These are phyloP conservation scores for Phortica variegata DNA, from an alignment of 1,140 invertebrate species.

Conservation along the genomic window DNA sequence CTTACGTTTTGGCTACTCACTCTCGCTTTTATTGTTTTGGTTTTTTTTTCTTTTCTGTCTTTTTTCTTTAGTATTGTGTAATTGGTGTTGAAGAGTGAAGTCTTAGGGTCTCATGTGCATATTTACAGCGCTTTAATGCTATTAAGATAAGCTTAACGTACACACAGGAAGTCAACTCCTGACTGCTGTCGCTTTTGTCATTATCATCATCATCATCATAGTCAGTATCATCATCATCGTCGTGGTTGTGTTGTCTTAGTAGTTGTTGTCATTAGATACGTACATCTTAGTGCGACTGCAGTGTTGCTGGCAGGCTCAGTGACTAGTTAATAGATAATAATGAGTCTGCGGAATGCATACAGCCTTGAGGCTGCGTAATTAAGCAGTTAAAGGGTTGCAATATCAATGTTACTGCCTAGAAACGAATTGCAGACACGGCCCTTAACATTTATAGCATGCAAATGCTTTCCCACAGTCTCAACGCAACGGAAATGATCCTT, in stretches of 20 bases:
- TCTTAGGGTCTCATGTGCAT: conserved; percentile 22
- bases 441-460: too few relatives aligned
- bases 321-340: conserved; percentile 51
- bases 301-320: conserved; percentile 15
- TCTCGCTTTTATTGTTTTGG: too few relatives aligned
- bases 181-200: too few relatives aligned
- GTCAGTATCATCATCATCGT: too few relatives aligned
- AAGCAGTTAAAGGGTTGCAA: conserved; percentile 40
- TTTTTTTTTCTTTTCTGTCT: conserved; percentile 17
- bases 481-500: not conserved
- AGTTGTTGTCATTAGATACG: conserved; percentile 6
- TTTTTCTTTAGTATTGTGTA: conserved; percentile 47
- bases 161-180: too few relatives aligned
- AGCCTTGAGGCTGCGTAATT: conserved; percentile 51
- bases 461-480: conserved; percentile 38
- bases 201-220: too few relatives aligned
- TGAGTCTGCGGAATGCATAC: conserved; percentile 17
- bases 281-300: conserved; percentile 21
- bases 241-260: not conserved
- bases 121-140: conserved; percentile 14
- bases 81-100: conserved; percentile 25
- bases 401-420: too few relatives aligned
- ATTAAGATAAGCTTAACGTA: not conserved
- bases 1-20: too few relatives aligned
- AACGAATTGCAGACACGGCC: too few relatives aligned